These are phyloP conservation scores for Ophion slaviceki DNA, from an alignment of 2,888 invertebrate species.

Conservation along the genomic window DNA sequence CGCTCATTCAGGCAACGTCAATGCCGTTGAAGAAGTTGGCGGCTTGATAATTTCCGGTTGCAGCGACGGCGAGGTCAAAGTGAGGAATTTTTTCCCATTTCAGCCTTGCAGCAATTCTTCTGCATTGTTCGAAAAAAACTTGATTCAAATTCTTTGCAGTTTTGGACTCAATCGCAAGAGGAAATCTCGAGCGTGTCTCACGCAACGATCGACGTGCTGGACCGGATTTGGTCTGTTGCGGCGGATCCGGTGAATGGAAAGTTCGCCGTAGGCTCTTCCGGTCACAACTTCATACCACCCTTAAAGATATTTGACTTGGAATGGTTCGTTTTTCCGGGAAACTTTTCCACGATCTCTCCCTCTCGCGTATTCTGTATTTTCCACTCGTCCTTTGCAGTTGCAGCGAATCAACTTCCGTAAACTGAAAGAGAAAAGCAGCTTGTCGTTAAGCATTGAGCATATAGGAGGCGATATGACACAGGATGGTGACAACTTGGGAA, in stretches of 20 bases:
- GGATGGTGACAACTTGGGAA: neutral
- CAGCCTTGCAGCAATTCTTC: too few relatives aligned
- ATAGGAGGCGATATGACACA: neutral
- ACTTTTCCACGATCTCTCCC: neutral
- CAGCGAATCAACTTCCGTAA: conserved; percentile 74
- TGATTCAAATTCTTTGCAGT: conserved; percentile 54
- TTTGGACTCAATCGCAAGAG: conserved; percentile 68
- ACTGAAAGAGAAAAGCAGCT: conserved; percentile 78
- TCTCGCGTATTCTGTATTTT: neutral
- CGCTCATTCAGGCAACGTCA: conserved; percentile 82
- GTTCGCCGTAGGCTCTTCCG: conserved; percentile 85
- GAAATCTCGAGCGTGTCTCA: conserved; percentile 67
- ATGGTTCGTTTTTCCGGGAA: neutral
- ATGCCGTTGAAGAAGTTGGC: conserved; percentile 83
- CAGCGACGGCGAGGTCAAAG: conserved; percentile 82
- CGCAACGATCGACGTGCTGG: conserved; percentile 76
- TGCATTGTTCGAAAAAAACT: neutral
- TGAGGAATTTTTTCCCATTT: conserved; percentile 61
- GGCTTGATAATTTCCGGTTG: conserved; percentile 83
- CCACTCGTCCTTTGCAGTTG: conserved; percentile 66
- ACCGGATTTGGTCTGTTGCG: conserved; percentile 84
- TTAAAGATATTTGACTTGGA: conserved; percentile 82
- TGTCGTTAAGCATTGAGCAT: too few relatives aligned
- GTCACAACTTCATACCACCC: conserved; percentile 82
- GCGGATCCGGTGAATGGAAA: conserved; percentile 79